phyloP scores from a whole-genome alignment of 2,888 invertebrate genomes.

The Lochmaea capreae region DNA sequence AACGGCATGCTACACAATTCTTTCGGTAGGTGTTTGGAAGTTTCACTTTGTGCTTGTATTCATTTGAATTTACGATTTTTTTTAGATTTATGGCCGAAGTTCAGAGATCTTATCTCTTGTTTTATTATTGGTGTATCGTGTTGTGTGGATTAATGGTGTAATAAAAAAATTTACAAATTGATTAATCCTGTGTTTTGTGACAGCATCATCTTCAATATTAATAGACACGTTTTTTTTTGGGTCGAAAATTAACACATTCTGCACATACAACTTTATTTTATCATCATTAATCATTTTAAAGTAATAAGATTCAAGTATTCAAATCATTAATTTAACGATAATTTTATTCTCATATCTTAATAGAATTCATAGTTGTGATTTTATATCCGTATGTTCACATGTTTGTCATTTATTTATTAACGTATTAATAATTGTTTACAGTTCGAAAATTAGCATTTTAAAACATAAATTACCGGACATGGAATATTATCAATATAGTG shows the following conservation, averaged over 20 bases:
- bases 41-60: too few relatives aligned
- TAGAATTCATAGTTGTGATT: constrained; percentile 5
- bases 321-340: not conserved
- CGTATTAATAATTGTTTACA: not conserved
- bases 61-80: too few relatives aligned
- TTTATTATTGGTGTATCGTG: not conserved
- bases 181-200: not conserved
- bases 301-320: not conserved
- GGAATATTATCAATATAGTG: not conserved
- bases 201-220: not conserved
- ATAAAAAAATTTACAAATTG: not conserved
- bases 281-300: constrained; percentile 3
- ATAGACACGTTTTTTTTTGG: not conserved
- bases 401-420: not conserved
- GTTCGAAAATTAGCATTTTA: not conserved
- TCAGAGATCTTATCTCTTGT: not conserved
- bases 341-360: constrained; percentile 15
- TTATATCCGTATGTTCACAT: constrained; percentile 1
- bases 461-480: not conserved
- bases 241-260: not conserved
- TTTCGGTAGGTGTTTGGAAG: too few relatives aligned
- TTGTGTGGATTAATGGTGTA: not conserved
- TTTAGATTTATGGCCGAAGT: too few relatives aligned
- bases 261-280: not conserved
- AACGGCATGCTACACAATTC: too few relatives aligned